Evolutionary conservation across 2,113 vertebrate species (phyloP).

Genomic region (Lathamus discolor): DNA sequence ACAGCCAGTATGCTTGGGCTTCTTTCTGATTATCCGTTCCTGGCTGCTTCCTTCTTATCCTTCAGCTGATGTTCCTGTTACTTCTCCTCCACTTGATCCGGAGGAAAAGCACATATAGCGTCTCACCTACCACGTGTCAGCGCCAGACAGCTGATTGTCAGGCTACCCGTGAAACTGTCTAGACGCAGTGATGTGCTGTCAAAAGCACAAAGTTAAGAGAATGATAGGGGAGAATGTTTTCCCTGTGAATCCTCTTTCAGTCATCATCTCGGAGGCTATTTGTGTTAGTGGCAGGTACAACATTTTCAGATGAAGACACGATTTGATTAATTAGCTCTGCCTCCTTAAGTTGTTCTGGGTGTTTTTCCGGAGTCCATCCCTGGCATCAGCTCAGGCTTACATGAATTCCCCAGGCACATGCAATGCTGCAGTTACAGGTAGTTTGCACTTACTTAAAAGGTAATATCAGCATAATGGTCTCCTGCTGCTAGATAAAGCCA

Average conservation of each 20-base stretch:
- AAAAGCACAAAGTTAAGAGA: constrained; percentile 10
- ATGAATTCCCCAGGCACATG: neutral
- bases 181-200: constrained; percentile 6
- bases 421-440: neutral
- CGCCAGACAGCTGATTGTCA: constrained; percentile 48
- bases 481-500: neutral
- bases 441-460: constrained; percentile 43
- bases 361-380: neutral
- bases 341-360: neutral
- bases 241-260: neutral
- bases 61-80: neutral
- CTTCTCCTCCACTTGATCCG: neutral
- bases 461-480: neutral
- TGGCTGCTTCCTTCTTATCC: neutral
- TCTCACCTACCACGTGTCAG: neutral
- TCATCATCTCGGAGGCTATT: neutral
- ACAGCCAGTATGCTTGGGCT: neutral
- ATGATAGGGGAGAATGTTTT: constrained; percentile 16
- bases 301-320: neutral
- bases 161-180: neutral
- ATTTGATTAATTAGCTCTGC: neutral
- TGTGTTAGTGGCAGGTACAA: neutral
- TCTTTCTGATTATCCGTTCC: neutral
- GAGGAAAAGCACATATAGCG: neutral
- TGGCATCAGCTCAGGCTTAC: neutral